phyloP scores from a whole-genome alignment of 2,888 invertebrate genomes.

The Pilophorus perplexus region DNA sequence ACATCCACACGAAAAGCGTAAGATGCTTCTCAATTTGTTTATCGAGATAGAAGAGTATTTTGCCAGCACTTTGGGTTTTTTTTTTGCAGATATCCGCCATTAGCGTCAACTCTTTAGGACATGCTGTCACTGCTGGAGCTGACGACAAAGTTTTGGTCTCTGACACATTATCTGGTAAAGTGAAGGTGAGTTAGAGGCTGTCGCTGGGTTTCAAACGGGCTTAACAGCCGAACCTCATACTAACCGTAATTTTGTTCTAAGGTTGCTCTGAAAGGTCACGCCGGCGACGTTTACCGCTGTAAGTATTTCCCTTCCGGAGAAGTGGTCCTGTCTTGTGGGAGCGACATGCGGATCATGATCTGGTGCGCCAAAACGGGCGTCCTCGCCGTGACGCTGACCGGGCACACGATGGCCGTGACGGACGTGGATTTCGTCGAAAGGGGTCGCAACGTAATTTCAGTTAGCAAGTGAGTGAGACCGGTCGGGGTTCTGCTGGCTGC shows the following conservation, averaged over 20 bases:
- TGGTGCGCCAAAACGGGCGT: slow-evolving; percentile 69
- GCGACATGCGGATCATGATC: slow-evolving; percentile 66
- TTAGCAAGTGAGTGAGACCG: slow-evolving; percentile 58
- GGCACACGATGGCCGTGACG: slow-evolving; percentile 64
- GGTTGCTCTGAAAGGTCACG: slow-evolving; percentile 57
- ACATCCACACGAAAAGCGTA: slow-evolving; percentile 26
- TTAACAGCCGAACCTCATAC: no score
- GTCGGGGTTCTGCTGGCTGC: not conserved
- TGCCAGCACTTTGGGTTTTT: not conserved
- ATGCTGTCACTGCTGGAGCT: slow-evolving; percentile 63
- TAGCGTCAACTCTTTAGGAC: slow-evolving; percentile 61
- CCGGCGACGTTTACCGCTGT: slow-evolving; percentile 66
- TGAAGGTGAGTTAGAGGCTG: slow-evolving; percentile 51
- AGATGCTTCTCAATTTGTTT: no score
- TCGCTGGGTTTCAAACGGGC: no score
- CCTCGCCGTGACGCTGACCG: slow-evolving; percentile 65
- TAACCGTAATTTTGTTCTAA: slow-evolving; percentile 24
- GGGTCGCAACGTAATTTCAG: slow-evolving; percentile 68
- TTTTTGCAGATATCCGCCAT: slow-evolving; percentile 54
- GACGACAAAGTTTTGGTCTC: slow-evolving; percentile 62
- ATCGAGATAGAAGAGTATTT: not conserved
- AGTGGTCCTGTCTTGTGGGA: slow-evolving; percentile 65
- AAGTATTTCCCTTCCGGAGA: slow-evolving; percentile 69
- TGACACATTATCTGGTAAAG: slow-evolving; percentile 62
- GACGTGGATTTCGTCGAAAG: slow-evolving; percentile 65